Conservation (phyloP, 2,113 vertebrate species). For the Acrocephalus kingi region DNA sequence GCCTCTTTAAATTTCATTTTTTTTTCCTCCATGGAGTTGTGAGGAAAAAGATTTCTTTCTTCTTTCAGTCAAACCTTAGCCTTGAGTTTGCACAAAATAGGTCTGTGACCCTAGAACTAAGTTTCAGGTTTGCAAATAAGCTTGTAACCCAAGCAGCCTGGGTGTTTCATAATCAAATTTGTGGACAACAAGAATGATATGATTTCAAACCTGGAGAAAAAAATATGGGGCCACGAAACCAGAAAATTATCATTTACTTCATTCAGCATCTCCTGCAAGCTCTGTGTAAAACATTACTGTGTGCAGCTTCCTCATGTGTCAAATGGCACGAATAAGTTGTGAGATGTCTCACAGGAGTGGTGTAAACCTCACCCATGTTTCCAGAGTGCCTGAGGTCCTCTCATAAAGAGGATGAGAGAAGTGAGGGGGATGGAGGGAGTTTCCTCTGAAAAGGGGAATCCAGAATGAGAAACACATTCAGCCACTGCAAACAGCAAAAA, state of each 20-base stretch:
- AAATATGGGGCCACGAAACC: not conserved
- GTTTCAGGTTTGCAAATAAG: constrained; percentile 36
- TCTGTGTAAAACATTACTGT: not conserved
- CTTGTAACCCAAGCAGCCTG: not conserved
- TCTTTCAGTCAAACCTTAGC: not conserved
- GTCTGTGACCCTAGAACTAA: not conserved
- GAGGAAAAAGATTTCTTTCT: constrained; percentile 58
- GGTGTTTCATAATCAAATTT: not conserved
- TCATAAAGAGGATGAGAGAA: constrained; percentile 14
- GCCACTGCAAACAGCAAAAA: constrained; percentile 30
- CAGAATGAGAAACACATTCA: constrained; percentile 61
- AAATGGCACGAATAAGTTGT: not conserved
- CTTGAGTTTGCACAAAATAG: not conserved
- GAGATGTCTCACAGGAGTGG: not conserved
- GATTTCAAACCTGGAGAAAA: not conserved
- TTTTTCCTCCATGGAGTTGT: not conserved
- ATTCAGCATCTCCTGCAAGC: not conserved
- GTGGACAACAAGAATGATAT: not conserved
- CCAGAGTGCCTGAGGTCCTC: constrained; percentile 23
- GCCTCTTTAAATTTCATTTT: constrained; percentile 25
- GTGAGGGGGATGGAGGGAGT: constrained; percentile 33
- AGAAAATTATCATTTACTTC: not conserved
- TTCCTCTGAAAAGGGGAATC: constrained; percentile 39
- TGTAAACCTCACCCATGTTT: not conserved
- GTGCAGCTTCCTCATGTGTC: not conserved